Evolutionary conservation across 2,888 invertebrate genomes (phyloP).

Genomic region (Cetonia aurata): DNA sequence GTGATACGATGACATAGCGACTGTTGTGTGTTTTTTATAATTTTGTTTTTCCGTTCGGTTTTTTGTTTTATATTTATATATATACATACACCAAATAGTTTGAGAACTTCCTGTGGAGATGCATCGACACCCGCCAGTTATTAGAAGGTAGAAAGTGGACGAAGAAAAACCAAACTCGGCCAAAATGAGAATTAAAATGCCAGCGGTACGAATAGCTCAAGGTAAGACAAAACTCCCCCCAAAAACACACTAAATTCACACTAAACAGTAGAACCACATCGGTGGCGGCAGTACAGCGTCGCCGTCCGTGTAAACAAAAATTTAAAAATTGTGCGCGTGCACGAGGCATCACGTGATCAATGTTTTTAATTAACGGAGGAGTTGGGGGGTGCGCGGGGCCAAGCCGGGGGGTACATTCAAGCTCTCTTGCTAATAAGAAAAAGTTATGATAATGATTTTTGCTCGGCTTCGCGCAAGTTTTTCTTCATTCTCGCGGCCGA

Average conservation of each 20-base stretch:
- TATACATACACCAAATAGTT: too few species aligned
- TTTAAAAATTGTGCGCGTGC: slow-evolving; percentile 45
- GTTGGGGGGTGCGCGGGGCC: slow-evolving; percentile 54
- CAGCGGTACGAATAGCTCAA: slow-evolving; percentile 96
- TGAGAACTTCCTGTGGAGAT: slow-evolving; percentile 4
- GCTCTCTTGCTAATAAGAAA: slow-evolving; percentile 64
- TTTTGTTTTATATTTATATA: not conserved
- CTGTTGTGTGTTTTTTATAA: slow-evolving; percentile 8
- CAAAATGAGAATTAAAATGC: slow-evolving; percentile 98
- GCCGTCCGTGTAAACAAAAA: slow-evolving; percentile 27
- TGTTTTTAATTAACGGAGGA: slow-evolving; percentile 60
- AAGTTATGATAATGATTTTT: slow-evolving; percentile 67
- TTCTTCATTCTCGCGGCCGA: slow-evolving; percentile 55
- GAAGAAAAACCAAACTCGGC: slow-evolving; percentile 44
- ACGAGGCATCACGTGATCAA: slow-evolving; percentile 57
- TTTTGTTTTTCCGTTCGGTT: not conserved
- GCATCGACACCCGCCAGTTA: slow-evolving; percentile 10
- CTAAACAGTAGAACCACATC: slow-evolving; percentile 30
- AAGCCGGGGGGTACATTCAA: slow-evolving; percentile 41
- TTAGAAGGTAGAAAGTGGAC: slow-evolving; percentile 38
- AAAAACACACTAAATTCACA: slow-evolving; percentile 62
- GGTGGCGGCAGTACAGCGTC: not conserved
- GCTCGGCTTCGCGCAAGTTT: slow-evolving; percentile 64
- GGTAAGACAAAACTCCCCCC: slow-evolving; percentile 78
- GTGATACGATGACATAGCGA: slow-evolving; percentile 19